Evolutionary conservation across 2,113 vertebrate genomes (phyloP).

Genomic region (Prochilodus magdalenae): DNA sequence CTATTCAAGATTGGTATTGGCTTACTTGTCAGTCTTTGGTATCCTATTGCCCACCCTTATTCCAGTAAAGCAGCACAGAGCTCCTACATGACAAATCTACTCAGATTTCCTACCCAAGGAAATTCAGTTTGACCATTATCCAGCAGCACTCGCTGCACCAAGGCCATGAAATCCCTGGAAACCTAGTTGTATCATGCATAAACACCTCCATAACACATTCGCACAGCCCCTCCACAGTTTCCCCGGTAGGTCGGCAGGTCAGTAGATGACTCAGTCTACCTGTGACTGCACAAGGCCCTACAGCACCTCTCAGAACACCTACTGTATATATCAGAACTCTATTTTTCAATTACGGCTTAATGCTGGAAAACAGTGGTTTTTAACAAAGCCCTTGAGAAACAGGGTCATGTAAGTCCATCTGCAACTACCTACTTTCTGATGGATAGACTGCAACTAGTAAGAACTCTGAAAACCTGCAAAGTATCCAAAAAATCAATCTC

Average conservation of each 20-base stretch:
- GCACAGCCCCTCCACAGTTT: neutral
- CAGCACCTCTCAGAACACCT: neutral
- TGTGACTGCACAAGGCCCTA: neutral
- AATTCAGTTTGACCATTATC: neutral
- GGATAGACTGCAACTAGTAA: neutral
- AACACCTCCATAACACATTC: neutral
- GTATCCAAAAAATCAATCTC: neutral
- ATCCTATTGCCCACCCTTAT: neutral
- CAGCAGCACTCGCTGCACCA: neutral
- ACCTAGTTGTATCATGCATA: neutral
- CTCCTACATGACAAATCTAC: neutral
- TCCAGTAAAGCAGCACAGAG: neutral
- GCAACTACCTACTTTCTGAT: neutral
- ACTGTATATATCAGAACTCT: neutral
- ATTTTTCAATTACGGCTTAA: neutral
- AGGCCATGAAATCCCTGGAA: neutral
- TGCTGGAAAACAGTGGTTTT: neutral
- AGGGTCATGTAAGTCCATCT: neutral
- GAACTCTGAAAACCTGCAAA: neutral
- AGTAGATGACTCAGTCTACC: neutral
- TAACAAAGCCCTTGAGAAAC: neutral
- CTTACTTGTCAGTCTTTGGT: no score
- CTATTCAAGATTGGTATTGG: no score
- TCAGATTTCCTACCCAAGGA: neutral
- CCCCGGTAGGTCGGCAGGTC: neutral